Conservation (phyloP, 2,797 vertebrate species). For the Eutrigla gurnardus region DNA sequence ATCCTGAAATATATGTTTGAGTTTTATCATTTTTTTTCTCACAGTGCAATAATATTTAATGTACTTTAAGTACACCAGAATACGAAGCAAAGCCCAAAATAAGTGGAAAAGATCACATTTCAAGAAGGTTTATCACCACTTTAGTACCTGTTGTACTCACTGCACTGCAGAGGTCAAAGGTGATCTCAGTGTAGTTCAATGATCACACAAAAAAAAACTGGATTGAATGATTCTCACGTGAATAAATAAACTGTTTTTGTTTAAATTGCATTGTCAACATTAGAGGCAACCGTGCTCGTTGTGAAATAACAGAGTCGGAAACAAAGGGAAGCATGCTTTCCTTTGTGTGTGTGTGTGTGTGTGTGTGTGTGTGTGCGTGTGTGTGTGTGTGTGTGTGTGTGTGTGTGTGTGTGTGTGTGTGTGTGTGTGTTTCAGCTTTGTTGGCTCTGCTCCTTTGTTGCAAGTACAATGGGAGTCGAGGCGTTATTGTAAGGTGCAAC, state of each 20-base stretch:
- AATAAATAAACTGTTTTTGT: constrained; percentile 23
- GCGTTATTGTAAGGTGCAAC: not conserved
- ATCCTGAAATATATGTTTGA: too few species aligned
- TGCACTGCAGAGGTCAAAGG: not conserved
- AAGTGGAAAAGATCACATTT: not conserved
- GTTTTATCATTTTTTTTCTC: too few species aligned
- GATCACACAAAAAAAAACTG: not conserved
- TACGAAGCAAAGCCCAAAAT: not conserved
- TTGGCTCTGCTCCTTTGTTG: constrained; percentile 73
- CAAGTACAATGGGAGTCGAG: constrained; percentile 45
- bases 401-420: constrained; percentile 51
- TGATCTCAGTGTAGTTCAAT: not conserved
- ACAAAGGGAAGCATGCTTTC: constrained; percentile 68
- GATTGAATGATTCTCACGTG: not conserved
- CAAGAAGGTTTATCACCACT: not conserved
- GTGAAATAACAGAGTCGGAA: constrained; percentile 56
- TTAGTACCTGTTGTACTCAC: not conserved
- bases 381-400: constrained; percentile 51
- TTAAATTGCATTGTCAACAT: constrained; percentile 40
- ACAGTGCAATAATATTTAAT: too few species aligned
- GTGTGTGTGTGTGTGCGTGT: constrained; percentile 37
- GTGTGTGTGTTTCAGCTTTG: constrained; percentile 61
- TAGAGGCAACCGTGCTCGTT: constrained; percentile 40
- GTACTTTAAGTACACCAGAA: not conserved
- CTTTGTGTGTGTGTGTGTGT: constrained; percentile 68